These are phyloP conservation scores for Ophion ventricosus DNA, from an alignment of 2,888 invertebrate genomes.

Conservation along the genomic window DNA sequence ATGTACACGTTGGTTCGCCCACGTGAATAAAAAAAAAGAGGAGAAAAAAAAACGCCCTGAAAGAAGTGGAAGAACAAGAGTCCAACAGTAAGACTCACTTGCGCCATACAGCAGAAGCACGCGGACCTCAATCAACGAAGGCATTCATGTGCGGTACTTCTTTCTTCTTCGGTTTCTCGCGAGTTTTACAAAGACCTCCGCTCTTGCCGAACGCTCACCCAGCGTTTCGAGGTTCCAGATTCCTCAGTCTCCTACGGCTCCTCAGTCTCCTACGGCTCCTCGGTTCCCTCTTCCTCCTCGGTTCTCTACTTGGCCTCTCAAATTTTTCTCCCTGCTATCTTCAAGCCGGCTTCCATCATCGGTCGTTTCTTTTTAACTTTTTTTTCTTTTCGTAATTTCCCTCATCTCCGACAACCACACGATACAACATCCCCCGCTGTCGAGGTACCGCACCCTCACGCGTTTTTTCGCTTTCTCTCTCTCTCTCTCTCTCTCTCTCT, in stretches of 20 bases:
- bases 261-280: conserved; percentile 16
- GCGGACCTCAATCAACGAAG: conserved; percentile 80
- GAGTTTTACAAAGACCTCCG: conserved; percentile 65
- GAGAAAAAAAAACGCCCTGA: conserved; percentile 1
- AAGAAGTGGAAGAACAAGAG: conserved; percentile 45
- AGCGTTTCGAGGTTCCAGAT: conserved; percentile 56
- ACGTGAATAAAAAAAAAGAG: conserved; percentile 49
- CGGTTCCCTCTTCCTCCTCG: conserved; percentile 19
- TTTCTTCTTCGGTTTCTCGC: conserved; percentile 66
- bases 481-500: conserved; percentile 49
- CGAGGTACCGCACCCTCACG: conserved; percentile 40
- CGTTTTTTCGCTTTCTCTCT: conserved; percentile 33
- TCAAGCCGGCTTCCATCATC: conserved; percentile 53
- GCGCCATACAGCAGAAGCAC: conserved; percentile 67
- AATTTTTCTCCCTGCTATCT: conserved; percentile 61
- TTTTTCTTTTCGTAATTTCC: conserved; percentile 53
- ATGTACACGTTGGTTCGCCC: conserved; percentile 28
- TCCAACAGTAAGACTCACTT: conserved; percentile 64
- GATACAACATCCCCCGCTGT: conserved; percentile 46
- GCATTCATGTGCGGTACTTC: conserved; percentile 76
- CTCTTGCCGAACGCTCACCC: conserved; percentile 65
- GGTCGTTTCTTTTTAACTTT: conserved; percentile 37
- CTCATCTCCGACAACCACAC: conserved; percentile 40
- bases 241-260: conserved; percentile 27
- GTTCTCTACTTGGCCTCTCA: conserved; percentile 37